Base-by-base conservation (phyloP, 2,797 vertebrate genomes). In the Syndactyla subalaris region DNA sequence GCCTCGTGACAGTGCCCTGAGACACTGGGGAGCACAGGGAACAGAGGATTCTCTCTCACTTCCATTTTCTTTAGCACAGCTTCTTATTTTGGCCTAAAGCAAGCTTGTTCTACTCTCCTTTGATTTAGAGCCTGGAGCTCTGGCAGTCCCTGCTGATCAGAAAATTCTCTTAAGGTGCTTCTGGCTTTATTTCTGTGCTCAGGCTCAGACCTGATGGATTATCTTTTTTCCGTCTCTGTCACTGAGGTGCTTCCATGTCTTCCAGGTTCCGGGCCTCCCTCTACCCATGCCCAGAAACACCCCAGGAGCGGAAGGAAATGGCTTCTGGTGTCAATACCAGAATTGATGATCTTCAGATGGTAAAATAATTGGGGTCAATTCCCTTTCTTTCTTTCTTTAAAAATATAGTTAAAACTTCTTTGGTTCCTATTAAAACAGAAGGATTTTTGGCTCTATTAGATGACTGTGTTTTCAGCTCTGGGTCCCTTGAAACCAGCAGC, bases 331-430 rank as follows among this genome's bases (percentile, higher is more conserved):
- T 99, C 77, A 99, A 99, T 67, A 99, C 99, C 90, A 99, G 99
- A 82, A 99, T 99, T 41, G 99, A 99, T 30, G 99, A 99, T 96
- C 98, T 99, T 79, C 99, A 99, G 96, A 99, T 99, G 99, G 99
- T 99, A 99, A 94, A 89, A 89, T 70, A 85, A 77, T 73, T 45
- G 41, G 58, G 38, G 18, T 32, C 59, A 41, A 24, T 54, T 52
- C 72, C 55, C 55, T 36, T 54, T 49, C 36, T 38, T 38, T 38
- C 55, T 63, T 43, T 18, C 13, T 74, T 45, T 41, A 34, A 20
- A 57, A 34, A 51, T 62, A 14, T 4, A 29, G 13, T 41, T 67
- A 80, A 83, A 88, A 34, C 15, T 9, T 8, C 51, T 74, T 54
- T 82, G 46, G 41, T 12, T 61, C 82, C 43, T 81, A 7, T 22